Percentiles rank a stretch among this genome's conserved stretches.
Conservation (phyloP, 2,113 vertebrate genomes). For the Gyps fulvus region DNA sequence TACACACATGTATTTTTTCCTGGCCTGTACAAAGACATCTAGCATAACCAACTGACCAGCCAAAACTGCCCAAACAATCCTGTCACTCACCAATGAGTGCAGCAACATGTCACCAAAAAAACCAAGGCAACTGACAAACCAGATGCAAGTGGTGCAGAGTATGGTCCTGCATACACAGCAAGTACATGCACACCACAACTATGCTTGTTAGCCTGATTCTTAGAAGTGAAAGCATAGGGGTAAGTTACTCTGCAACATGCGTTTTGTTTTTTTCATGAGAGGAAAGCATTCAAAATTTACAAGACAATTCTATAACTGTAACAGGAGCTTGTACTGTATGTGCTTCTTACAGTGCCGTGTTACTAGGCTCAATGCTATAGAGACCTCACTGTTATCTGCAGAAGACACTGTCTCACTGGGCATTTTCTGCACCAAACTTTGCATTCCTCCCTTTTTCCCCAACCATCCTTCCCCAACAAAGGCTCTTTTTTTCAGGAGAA, state of each 20-base stretch:
- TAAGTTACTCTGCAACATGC: neutral
- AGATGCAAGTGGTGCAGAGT: fast-evolving
- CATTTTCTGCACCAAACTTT: neutral
- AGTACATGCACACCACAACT: neutral
- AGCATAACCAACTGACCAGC: neutral
- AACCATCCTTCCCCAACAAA: conserved; percentile 30
- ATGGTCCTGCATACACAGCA: neutral
- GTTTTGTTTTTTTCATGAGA: neutral
- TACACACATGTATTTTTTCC: neutral
- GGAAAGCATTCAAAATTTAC: neutral
- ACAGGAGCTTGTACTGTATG: neutral
- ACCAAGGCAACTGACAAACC: neutral
- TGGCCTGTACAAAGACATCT: neutral
- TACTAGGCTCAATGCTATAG: neutral
- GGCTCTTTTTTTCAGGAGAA: conserved; percentile 15
- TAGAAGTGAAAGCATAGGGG: neutral
- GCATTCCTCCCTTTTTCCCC: conserved; percentile 33
- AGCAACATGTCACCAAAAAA: neutral
- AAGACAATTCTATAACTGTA: neutral
- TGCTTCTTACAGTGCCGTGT: neutral
- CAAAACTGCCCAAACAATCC: neutral
- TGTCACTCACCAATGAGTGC: too few relatives aligned
- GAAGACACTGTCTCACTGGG: neutral
- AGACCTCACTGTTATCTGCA: conserved; percentile 6
- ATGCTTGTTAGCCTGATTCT: neutral